Evolutionary conservation across 2,888 invertebrate species (phyloP), one percentile per base, ranked within the genome.

Genomic region (Antheraea yamamai): DNA sequence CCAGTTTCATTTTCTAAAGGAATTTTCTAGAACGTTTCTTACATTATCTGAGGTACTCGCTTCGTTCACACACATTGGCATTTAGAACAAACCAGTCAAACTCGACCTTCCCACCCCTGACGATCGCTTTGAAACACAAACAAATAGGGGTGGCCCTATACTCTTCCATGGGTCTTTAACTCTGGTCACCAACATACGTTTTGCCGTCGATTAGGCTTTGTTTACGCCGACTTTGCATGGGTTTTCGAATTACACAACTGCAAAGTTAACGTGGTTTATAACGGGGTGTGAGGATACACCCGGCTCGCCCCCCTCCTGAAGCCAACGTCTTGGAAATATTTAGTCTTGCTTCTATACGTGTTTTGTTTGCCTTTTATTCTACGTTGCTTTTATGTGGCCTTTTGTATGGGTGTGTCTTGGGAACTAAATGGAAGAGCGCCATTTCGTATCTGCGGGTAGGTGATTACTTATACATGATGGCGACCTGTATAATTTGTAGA

Each of bases 281-380:
- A 81, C 81, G 83, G 80, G 82, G 81, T 82, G 82, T 78, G 80
- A 30, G 30, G 6, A 66, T 30, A 66, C 79, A 79, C 83, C 85
- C 84, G 80, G 74, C 78, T 76, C 86, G 75, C 85, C 81, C 79
- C 79, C 77, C 81, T 81, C 86, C 87, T 84, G 81, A 77, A 84
- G 86, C 85, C 92, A 88, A 83, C 90, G 92, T 93, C 93, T 93
- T 93, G 92, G 90, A 90, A 91, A 91, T 89, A 91, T 89, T 92
- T 90, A 91, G 92, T 91, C 88, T 89, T 88, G 88, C 87, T 85
- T 88, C 88, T 90, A 90, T 90, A 92, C 88, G 88, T 84, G 88
- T 91, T 92, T 93, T 93, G 92, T 93, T 93, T 91, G 89, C 85
- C 86, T 88, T 89, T 89, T 91, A 89, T 92, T 91, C 89, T 87